phyloP scores from a whole-genome alignment of 2,113 vertebrate species.

The Seriola dumerili region DNA sequence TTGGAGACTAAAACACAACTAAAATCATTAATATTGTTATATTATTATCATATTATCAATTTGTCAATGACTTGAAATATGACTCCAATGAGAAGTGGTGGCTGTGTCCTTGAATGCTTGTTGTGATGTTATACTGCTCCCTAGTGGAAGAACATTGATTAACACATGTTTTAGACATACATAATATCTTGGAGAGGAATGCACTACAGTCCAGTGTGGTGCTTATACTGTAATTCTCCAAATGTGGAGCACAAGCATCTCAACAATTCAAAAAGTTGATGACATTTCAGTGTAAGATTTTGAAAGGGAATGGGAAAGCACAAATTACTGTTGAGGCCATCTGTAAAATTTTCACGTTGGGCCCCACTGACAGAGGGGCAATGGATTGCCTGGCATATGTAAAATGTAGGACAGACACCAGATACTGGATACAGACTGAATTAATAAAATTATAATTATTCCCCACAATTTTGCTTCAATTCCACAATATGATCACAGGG shows the following conservation, averaged over 20 bases:
- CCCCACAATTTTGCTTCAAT: not conserved
- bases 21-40: too few relatives aligned
- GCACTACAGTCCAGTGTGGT: not conserved
- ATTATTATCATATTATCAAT: too few relatives aligned
- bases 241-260: not conserved
- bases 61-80: not conserved
- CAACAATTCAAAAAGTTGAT: not conserved
- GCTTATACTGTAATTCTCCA: not conserved
- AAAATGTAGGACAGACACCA: too few relatives aligned
- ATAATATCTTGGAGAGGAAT: not conserved
- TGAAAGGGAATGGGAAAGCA: not conserved
- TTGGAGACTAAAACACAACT: not conserved
- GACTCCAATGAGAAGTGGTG: not conserved
- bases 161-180: not conserved
- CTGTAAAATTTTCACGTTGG: too few relatives aligned
- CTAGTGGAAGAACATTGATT: not conserved
- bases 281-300: not conserved
- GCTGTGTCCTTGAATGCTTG: not conserved
- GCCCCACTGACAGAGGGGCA: too few relatives aligned
- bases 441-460: too few relatives aligned
- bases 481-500: not conserved
- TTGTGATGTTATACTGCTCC: not conserved
- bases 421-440: too few relatives aligned
- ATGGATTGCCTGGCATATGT: too few relatives aligned
- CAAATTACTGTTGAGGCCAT: not conserved